Conservation (phyloP, 2,888 invertebrate genomes). For the Drosophila siamana region DNA sequence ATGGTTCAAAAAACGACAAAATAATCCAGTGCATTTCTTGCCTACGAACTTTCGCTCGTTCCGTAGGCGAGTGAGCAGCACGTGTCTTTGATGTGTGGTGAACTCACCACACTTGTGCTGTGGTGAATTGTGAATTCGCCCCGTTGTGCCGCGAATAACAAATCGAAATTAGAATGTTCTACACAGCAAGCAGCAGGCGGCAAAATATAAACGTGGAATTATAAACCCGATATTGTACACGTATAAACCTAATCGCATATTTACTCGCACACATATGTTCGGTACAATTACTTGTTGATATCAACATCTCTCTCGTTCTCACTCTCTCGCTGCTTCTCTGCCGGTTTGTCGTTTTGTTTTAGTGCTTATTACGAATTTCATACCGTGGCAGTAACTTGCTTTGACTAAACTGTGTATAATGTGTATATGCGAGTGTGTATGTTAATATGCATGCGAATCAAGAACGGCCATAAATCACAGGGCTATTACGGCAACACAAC, state of each 20-base stretch:
- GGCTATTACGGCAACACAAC: constrained; percentile 9
- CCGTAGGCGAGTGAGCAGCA: constrained; percentile 25
- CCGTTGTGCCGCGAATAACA: constrained; percentile 35
- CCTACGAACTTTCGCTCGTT: not conserved
- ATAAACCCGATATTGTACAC: constrained; percentile 28
- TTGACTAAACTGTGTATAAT: not conserved
- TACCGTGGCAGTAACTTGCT: constrained; percentile 37
- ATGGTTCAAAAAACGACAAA: not conserved
- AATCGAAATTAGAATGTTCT: constrained; percentile 37
- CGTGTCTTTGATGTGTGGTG: constrained; percentile 17
- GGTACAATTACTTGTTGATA: constrained; percentile 64
- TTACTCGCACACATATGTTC: not conserved
- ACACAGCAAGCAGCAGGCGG: constrained; percentile 16
- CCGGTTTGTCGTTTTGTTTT: constrained; percentile 22
- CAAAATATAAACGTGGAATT: constrained; percentile 45
- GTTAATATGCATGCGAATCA: not conserved
- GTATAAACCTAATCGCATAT: not conserved
- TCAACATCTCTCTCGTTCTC: constrained; percentile 22
- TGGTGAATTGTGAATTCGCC: constrained; percentile 43
- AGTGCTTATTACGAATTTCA: constrained; percentile 36
- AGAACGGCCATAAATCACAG: constrained; percentile 8
- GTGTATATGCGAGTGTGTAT: not conserved
- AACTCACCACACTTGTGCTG: constrained; percentile 53
- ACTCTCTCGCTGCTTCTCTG: constrained; percentile 5
- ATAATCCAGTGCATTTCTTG: not conserved